Conservation (phyloP, 2,888 invertebrate genomes). For the Coenonympha arcania region DNA sequence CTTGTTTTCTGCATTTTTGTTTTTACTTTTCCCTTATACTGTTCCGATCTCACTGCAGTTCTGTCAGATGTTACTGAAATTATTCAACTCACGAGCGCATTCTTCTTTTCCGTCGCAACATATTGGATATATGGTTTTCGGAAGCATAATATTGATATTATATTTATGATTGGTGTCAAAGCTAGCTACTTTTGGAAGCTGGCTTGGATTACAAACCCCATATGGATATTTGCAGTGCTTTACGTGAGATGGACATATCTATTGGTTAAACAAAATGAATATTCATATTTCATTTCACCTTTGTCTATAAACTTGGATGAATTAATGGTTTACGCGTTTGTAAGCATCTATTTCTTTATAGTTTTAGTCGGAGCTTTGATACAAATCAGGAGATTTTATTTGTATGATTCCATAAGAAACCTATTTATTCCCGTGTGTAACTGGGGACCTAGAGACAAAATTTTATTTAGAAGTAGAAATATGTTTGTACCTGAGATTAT, state of each 20-base stretch:
- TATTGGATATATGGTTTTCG: constrained; percentile 62
- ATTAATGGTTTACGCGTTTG: constrained; percentile 39
- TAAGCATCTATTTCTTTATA: constrained; percentile 41
- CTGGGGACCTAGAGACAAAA: constrained; percentile 58
- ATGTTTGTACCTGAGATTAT: constrained; percentile 69
- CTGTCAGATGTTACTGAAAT: constrained; percentile 46
- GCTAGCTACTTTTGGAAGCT: constrained; percentile 57
- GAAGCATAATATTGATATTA: constrained; percentile 58
- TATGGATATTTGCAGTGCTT: constrained; percentile 38
- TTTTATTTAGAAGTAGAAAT: constrained; percentile 56
- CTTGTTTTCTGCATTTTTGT: constrained; percentile 36
- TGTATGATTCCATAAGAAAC: constrained; percentile 28
- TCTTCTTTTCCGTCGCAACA: constrained; percentile 50
- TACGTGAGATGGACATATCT: constrained; percentile 35
- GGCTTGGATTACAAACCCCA: constrained; percentile 52
- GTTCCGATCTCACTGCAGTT: constrained; percentile 50
- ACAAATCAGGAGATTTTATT: constrained; percentile 37
- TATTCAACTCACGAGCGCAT: constrained; percentile 47
- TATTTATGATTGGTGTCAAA: constrained; percentile 66
- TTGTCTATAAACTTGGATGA: constrained; percentile 33
- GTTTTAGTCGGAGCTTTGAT: constrained; percentile 38
- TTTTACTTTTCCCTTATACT: constrained; percentile 51
- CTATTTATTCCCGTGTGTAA: constrained; percentile 38
- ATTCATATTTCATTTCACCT: constrained; percentile 35
- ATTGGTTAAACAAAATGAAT: constrained; percentile 29